Evolutionary conservation across 2,888 invertebrate genomes (phyloP).

Genomic region (Platerodrilus igneus): DNA sequence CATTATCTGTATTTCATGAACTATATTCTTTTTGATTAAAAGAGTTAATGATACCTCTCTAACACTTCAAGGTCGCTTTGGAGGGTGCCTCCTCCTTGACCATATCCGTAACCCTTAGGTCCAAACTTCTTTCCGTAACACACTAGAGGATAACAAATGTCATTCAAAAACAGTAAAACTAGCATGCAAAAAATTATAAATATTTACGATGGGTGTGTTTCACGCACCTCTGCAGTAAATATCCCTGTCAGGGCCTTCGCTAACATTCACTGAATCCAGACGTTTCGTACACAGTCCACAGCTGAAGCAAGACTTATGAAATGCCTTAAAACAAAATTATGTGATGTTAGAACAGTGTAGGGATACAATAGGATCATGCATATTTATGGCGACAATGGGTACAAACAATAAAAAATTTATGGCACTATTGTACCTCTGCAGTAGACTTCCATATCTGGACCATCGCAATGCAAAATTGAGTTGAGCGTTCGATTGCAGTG

Average conservation of each 20-base stretch:
- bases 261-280: constrained; percentile 86
- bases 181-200: constrained; percentile 14
- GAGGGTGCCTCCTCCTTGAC: constrained; percentile 91
- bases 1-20: too few relatives aligned
- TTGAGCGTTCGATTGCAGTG: constrained; percentile 80
- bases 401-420: constrained; percentile 42
- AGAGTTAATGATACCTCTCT: constrained; percentile 56
- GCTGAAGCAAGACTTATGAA: constrained; percentile 93
- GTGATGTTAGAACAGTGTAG: constrained; percentile 9
- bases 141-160: constrained; percentile 61
- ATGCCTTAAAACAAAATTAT: constrained; percentile 60
- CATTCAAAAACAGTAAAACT: constrained; percentile 15
- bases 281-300: constrained; percentile 82
- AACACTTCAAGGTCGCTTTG: constrained; percentile 84
- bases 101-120: constrained; percentile 96
- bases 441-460: constrained; percentile 86
- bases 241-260: constrained; percentile 91
- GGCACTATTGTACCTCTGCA: constrained; percentile 69
- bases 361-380: constrained; percentile 2
- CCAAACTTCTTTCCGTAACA: constrained; percentile 98
- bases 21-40: too few relatives aligned
- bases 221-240: constrained; percentile 92
- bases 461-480: constrained; percentile 87
- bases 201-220: constrained; percentile 26
- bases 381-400: constrained; percentile 3